Percentiles rank a stretch among this genome's conserved stretches.
Conservation (phyloP, 2,888 invertebrate genomes). For the Coremacera marginata region DNA sequence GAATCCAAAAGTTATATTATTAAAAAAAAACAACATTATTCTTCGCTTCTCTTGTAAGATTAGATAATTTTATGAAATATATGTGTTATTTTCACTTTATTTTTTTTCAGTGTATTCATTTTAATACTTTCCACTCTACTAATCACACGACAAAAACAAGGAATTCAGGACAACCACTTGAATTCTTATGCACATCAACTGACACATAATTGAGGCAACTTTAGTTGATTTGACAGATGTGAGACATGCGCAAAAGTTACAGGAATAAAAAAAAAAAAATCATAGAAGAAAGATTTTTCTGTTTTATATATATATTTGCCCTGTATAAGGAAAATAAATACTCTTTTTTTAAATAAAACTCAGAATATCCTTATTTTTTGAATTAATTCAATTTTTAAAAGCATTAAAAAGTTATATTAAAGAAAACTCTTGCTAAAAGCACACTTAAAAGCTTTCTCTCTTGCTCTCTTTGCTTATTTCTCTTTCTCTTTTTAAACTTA, state of each 20-base stretch:
- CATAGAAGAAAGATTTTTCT: neutral
- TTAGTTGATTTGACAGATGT: conserved; percentile 7
- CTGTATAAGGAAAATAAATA: neutral
- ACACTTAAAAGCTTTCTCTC: neutral
- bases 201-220: neutral
- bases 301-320: neutral
- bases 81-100: too few species aligned
- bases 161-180: conserved; percentile 29
- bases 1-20: too few species aligned
- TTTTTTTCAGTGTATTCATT: conserved; percentile 6
- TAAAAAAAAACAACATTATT: too few species aligned
- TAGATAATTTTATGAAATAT: too few species aligned
- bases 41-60: too few species aligned
- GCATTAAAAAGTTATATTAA: too few species aligned
- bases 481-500: neutral
- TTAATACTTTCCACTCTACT: neutral
- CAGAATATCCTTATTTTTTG: too few species aligned
- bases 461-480: too few species aligned
- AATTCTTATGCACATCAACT: conserved; percentile 14
- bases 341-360: neutral
- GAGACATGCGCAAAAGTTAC: conserved; percentile 10
- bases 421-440: too few species aligned
- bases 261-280: neutral
- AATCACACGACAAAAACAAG: neutral
- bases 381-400: too few species aligned